phyloP scores from a whole-genome alignment of 2,888 invertebrate species.

The Apamea anceps region DNA sequence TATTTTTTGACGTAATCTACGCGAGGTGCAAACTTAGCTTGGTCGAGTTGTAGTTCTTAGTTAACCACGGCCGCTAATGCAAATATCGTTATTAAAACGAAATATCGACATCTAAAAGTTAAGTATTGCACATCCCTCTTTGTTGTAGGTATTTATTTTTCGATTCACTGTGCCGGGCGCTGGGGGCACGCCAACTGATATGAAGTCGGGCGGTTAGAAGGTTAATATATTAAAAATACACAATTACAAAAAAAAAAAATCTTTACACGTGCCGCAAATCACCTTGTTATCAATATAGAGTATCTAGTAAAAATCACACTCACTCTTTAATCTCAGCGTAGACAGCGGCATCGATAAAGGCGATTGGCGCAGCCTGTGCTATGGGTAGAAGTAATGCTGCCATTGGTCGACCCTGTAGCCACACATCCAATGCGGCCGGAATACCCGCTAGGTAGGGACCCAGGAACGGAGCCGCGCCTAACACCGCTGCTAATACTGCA shows the following conservation, averaged over 20 bases:
- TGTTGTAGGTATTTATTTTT: no score
- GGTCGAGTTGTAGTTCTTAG: no score
- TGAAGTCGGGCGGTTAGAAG: no score
- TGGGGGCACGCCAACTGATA: no score
- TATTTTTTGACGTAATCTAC: no score
- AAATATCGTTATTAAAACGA: no score
- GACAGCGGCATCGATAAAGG: constrained; percentile 98
- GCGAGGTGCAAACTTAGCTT: no score
- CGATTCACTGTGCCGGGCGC: no score
- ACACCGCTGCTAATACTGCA: constrained; percentile 96
- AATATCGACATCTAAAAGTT: no score
- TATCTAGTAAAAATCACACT: constrained; percentile 68
- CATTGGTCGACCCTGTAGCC: constrained; percentile 96
- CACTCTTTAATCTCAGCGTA: constrained; percentile 99
- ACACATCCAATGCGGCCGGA: constrained; percentile 98
- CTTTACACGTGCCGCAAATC: not conserved
- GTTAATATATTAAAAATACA: not conserved
- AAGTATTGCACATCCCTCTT: no score
- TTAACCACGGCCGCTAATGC: no score
- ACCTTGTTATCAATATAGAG: not conserved
- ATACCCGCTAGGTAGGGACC: constrained; percentile 99
- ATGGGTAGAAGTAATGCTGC: constrained; percentile 95
- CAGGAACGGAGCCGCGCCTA: constrained; percentile 98
- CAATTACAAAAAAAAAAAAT: not conserved
- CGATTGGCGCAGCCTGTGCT: constrained; percentile 97